Base-by-base conservation (phyloP, 2,888 invertebrate genomes). In the Malthinus flaveolus region DNA sequence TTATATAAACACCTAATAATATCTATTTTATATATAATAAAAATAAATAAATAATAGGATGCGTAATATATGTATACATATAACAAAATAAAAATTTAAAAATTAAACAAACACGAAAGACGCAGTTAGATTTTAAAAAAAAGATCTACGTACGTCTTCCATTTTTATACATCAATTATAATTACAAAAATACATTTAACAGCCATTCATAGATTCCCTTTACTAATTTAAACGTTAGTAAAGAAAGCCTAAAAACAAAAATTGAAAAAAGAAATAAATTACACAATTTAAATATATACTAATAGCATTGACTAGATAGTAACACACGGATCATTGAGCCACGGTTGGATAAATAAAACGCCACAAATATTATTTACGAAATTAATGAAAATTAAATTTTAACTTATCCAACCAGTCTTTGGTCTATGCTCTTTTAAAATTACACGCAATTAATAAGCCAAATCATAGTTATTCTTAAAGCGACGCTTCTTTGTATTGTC, bases 401-500 rank as follows among this genome's bases (percentile, higher is more conserved):
- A 58, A 60, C 47, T 63, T 61, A 56, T 56, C 61, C 56, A 63
- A 54, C 61, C 56, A 47, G 71, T 78, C 77, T 77, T 77, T 78
- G 78, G 78, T 76, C 68, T 68, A 74, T 72, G 73, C 71, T 73
- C 69, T 73, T 73, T 23, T 73, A 73, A 72, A 72, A 73, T 72
- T 73, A 76, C 72, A 75, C 71, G 75, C 76, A 73, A 76, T 73
- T 55, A 75, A 77, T 76, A 74, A 75, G 75, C 77, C 77, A 76
- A 76, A 71, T 74, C 74, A 42, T 23, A 23, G 5, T 23, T 75
- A 77, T 75, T 75, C 77, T 74, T 74, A 75, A 76, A 76, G 75
- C 75, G 73, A 71, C 74, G 73, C 73, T 73, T 72, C 73, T 75
- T 75, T 76, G 75, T 78, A 78, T 78, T 78, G 78, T 78, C 78